Conservation (phyloP, 2,888 invertebrate genomes). For the Nymphalis polychloros region DNA sequence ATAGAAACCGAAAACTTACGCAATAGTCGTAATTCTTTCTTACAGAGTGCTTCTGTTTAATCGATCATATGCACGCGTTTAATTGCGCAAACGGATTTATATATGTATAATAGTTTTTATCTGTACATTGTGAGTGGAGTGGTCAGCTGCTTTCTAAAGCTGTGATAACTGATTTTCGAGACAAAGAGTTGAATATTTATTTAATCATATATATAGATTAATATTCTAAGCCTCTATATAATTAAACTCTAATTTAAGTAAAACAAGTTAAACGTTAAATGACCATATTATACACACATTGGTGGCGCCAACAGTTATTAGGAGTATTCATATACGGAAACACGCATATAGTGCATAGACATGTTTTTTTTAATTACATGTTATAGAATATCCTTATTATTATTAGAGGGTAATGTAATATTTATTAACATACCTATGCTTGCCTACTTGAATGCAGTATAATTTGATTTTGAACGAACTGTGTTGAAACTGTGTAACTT, state of each 20-base stretch:
- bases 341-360: background rate
- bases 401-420: too few species aligned
- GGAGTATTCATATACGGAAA: background rate
- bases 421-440: too few species aligned
- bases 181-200: too few species aligned
- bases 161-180: too few species aligned
- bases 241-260: background rate
- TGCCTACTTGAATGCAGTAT: too few species aligned
- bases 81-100: background rate
- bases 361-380: background rate
- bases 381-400: background rate
- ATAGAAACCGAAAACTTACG: too few species aligned
- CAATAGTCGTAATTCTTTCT: background rate
- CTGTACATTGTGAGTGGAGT: too few species aligned
- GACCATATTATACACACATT: background rate
- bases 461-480: too few species aligned
- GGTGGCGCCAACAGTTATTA: background rate
- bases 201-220: background rate
- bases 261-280: background rate
- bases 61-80: background rate
- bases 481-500: too few species aligned
- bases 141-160: too few species aligned
- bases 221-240: background rate
- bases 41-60: background rate
- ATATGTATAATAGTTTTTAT: background rate